Base-by-base conservation (phyloP, 2,797 vertebrate genomes). In the Echeneis naucrates region DNA sequence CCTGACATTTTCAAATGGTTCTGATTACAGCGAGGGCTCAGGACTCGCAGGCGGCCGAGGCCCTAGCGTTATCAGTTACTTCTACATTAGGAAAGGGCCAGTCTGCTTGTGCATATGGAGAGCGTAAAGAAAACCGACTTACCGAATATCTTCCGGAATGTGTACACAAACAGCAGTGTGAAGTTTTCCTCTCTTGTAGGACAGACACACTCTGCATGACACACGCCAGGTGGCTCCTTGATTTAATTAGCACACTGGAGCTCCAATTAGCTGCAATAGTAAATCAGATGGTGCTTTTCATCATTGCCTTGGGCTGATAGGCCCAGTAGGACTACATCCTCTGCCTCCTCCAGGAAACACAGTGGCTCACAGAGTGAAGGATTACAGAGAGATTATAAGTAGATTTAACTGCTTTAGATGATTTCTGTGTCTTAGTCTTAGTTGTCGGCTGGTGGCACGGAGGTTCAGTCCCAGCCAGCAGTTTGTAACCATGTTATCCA, bases 1-100 rank as follows among this genome's bases (percentile, higher is more conserved):
- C 87, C 92, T 92, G 95, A 95, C 95, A 94, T 95, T 95, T 96
- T 92, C 90, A 93, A 93, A 95, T 85, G 66, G 75, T 89, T 91
- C 87, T 84, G 88, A 88, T 94, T 94, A 91, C 78, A 75, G n/a
- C n/a, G 78, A 77, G 92, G 88, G 91, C 90, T 87, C 84, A 71
- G 89, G 89, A 93, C 94, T 91, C 64, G 58, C 71, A 50, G 58
- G 72, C 47, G 42, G 71, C 50, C n/a, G 5, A 66, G 66, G 72
- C 65, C 80, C 79, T 53, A 50, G 57, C 77, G 84, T 40, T 68
- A 87, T 8, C 40, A 30, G 58, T 80, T 79, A 90, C 89, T 90
- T 95, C 88, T 87, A 88, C 92, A 94, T 84, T 76, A 95, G 88
- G 75, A 24, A 10, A 30, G 76, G 35, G 42, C 76, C 59, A 38